Conservation (phyloP, 2,888 invertebrate genomes). For the Tinea semifulvella region DNA sequence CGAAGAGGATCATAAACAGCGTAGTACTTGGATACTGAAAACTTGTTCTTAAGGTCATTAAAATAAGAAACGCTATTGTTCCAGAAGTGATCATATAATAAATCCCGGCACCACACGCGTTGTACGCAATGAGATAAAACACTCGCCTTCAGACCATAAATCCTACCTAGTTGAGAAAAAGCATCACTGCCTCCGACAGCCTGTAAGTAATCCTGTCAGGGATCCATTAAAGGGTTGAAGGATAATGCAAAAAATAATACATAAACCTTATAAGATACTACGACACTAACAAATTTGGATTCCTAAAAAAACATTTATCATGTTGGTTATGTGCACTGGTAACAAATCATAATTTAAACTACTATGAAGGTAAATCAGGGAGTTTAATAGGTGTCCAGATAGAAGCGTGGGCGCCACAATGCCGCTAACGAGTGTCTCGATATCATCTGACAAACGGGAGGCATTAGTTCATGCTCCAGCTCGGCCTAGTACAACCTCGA, state of each 20-base stretch:
- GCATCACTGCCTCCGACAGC: slow-evolving; percentile 27
- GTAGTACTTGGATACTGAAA: slow-evolving; percentile 6
- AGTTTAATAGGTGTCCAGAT: slow-evolving; percentile 7
- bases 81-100: slow-evolving; percentile 10
- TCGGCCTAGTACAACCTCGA: slow-evolving; percentile 16
- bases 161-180: slow-evolving; percentile 12
- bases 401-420: slow-evolving; percentile 50
- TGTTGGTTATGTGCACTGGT: neutral
- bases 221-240: slow-evolving; percentile 31
- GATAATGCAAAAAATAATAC: slow-evolving; percentile 9
- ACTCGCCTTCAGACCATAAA: slow-evolving; percentile 8
- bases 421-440: slow-evolving; percentile 51
- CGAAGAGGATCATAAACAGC: slow-evolving; percentile 8
- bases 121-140: slow-evolving; percentile 14
- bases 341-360: slow-evolving; percentile 8
- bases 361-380: neutral
- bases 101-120: slow-evolving; percentile 13
- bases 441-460: slow-evolving; percentile 51
- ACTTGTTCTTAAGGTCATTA: slow-evolving; percentile 12
- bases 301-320: neutral
- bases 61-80: slow-evolving; percentile 11
- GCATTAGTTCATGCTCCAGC: slow-evolving; percentile 47
- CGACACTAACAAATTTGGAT: neutral
- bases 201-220: slow-evolving; percentile 45
- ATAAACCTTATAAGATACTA: no score